Evolutionary conservation across 2,888 invertebrate genomes (phyloP).

Genomic region (Phengaris arion): DNA sequence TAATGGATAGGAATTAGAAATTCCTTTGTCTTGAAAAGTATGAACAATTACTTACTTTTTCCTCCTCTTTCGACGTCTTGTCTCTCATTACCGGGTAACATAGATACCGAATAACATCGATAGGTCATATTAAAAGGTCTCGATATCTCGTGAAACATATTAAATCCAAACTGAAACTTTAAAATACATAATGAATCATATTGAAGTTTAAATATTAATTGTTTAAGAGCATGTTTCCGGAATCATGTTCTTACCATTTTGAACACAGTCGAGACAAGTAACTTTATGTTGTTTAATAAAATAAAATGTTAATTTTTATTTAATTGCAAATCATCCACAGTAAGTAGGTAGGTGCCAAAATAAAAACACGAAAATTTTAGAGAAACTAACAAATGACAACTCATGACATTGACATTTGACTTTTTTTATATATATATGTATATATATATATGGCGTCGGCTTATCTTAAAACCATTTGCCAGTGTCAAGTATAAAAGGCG

Average conservation of each 20-base stretch:
- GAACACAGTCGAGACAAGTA: not conserved
- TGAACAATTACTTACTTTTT: constrained; percentile 85
- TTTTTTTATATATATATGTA: too few relatives aligned
- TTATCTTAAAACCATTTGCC: too few relatives aligned
- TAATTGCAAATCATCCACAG: constrained; percentile 15
- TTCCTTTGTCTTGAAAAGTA: not conserved
- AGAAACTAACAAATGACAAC: not conserved
- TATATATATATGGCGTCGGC: too few relatives aligned
- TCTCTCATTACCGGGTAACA: constrained; percentile 95
- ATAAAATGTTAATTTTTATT: not conserved
- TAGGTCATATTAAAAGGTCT: constrained; percentile 91
- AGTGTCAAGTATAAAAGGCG: too few relatives aligned
- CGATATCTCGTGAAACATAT: constrained; percentile 91
- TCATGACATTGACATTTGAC: constrained; percentile 15
- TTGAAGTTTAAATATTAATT: not conserved
- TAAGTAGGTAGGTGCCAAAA: not conserved
- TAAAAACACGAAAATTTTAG: constrained; percentile 3
- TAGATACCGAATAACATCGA: constrained; percentile 95
- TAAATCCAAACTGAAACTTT: constrained; percentile 91
- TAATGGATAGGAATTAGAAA: not conserved
- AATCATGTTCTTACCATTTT: constrained; percentile 27
- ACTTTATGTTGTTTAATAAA: not conserved
- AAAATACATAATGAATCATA: constrained; percentile 38
- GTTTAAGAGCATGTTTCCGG: not conserved
- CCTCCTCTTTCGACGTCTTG: constrained; percentile 97